A percentile compares a stretch with the other conserved stretches of the same genome.
Conservation (phyloP, 2,113 vertebrate species). For the Columba livia region DNA sequence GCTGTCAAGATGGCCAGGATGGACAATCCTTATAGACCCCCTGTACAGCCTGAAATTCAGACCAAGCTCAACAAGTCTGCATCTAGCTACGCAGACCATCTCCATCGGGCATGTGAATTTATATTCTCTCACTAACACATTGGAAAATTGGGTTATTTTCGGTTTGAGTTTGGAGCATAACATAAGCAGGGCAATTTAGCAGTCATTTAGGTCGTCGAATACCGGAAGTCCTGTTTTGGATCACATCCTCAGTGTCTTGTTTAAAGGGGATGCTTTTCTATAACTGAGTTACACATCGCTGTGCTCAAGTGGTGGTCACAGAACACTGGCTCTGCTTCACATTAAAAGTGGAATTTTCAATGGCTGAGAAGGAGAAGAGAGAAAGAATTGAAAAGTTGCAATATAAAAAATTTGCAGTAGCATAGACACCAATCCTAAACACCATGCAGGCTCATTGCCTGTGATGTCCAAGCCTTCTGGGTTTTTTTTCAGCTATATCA, state of each 20-base stretch:
- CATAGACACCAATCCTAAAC: neutral
- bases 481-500: neutral
- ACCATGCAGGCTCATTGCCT: accelerated
- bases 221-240: conserved; percentile 28
- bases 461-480: neutral
- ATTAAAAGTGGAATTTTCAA: conserved; percentile 56
- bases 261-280: conserved; percentile 29
- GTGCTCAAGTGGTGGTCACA: neutral
- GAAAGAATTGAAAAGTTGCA: neutral
- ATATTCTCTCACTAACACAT: neutral
- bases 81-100: neutral
- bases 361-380: neutral
- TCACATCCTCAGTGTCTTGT: neutral
- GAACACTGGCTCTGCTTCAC: neutral
- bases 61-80: neutral
- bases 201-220: neutral
- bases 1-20: neutral
- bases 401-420: neutral
- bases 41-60: neutral
- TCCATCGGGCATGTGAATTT: neutral
- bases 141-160: neutral
- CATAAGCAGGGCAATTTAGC: neutral
- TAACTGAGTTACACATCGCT: neutral
- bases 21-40: neutral
- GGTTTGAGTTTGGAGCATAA: neutral